Evolutionary conservation across 2,113 vertebrate species (phyloP).

Genomic region (Entomyzon cyanotis): DNA sequence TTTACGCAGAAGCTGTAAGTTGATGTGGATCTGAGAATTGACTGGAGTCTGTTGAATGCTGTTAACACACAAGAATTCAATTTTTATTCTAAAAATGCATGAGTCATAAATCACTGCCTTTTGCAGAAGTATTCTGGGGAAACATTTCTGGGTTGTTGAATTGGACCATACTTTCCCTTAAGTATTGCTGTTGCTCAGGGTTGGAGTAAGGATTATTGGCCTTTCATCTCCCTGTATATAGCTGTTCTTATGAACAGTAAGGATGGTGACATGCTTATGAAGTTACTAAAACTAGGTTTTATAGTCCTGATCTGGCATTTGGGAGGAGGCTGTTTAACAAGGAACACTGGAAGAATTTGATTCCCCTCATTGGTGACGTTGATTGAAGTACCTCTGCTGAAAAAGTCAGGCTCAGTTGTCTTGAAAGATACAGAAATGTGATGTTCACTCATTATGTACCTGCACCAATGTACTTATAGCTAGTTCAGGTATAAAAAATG

Average conservation of each 20-base stretch:
- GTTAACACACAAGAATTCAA: background rate
- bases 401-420: background rate
- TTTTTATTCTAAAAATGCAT: background rate
- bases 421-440: background rate
- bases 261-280: background rate
- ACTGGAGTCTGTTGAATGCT: background rate
- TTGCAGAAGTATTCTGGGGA: background rate
- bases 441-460: background rate
- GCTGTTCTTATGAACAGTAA: background rate
- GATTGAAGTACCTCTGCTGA: background rate
- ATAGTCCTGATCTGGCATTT: background rate
- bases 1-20: background rate
- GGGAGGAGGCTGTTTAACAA: background rate
- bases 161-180: background rate
- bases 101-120: background rate
- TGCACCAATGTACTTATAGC: background rate
- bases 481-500: background rate
- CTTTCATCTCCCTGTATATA: background rate
- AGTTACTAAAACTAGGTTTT: background rate
- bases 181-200: background rate
- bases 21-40: background rate
- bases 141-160: background rate
- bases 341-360: background rate
- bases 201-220: background rate
- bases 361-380: background rate